Base-by-base conservation (phyloP, 2,797 vertebrate species). In the Gobio occitaniae region DNA sequence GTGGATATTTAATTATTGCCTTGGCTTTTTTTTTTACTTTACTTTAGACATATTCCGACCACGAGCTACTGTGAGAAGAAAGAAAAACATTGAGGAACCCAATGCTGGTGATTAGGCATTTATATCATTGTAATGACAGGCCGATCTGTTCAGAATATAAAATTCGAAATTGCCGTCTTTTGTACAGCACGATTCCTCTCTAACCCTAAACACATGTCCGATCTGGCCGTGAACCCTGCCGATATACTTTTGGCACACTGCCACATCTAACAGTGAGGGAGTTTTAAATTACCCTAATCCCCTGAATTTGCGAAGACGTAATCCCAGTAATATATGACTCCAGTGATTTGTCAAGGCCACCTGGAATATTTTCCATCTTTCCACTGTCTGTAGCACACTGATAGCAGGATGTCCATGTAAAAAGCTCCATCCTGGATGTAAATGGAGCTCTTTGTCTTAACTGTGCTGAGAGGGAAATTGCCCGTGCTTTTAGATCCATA, bases 211-310 rank as follows among this genome's bases (percentile, higher is more conserved):
- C 87, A 83, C 75, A 80, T 79, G 82, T 77, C 71, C 25, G 74
- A 86, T 74, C 21, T 83, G 83, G 59, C 80, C 82, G 83, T 69
- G 63, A 82, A 86, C 47, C 71, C 70, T 78, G 50, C 66, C 78
- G 75, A 75, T 86, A 80, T 44, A n/a, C 56, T 69, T 38, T 38
- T 82, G 79, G 52, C 82, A 83, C 44, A 86, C 83, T 77, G 81
- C 87, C 86, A 87, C 74, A 83, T 86, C 63, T 83, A 78, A 86
- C 82, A 78, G 86, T 70, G 44, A 74, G 80, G 52, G 65, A 80
- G 82, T 87, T 87, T 89, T 85, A 87, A 86, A 87, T 86, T 44
- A 88, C 87, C 59, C 59, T 87, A 80, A 89, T 88, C 88, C 79
- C 54, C 52, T 84, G 47, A 80, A 86, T 84, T 86, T 79, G 86